Evolutionary conservation across 2,888 invertebrate species (phyloP), one percentile per base, ranked within the genome.

Genomic region (Patella caerulea): DNA sequence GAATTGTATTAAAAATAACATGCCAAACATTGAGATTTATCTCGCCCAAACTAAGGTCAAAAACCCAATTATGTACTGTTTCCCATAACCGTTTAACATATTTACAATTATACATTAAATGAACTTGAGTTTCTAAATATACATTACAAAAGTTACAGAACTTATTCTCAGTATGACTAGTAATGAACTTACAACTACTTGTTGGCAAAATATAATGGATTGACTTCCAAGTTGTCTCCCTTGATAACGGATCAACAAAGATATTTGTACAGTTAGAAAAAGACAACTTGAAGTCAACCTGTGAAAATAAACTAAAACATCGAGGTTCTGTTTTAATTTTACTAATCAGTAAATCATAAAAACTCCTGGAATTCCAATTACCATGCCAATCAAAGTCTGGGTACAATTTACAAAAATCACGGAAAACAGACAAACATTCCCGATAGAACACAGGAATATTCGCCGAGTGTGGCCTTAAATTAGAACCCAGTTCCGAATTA

Each of bases 391-490:
- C 65, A 65, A 65, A 65, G 11, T 65, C 19, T 15, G 65, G 65
- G 65, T 65, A 65, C 7, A 65, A 65, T 19, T 65, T 15, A 15
- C n/a, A 65, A 65, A 65, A 65, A 65, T 65, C 65, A 65, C 65
- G 65, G 19, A 73, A 73, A n/a, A 54, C 71, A 1, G 15, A 17
- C 24, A 78, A 45, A 76, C 75, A 78, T 45, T 55, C 14, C 73
- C 56, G 29, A 56, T 80, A 78, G 59, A 78, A 80, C 2, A 56
- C 19, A 45, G 80, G 78, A 52, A 76, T 71, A 56, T 14, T 19
- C 9, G 77, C 79, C 59, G 79, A 79, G 71, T 81, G 78, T 17
- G 81, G 79, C 15, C 59, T 75, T 24, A 71, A 70, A 71, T 78
- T 79, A 53, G 70, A 70, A 19, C 71, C 45, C 55, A 79, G 72